Percentiles rank a stretch among this genome's conserved stretches.
Conservation (phyloP, 2,797 vertebrate species). For the Sebastiscus albofasciatus region DNA sequence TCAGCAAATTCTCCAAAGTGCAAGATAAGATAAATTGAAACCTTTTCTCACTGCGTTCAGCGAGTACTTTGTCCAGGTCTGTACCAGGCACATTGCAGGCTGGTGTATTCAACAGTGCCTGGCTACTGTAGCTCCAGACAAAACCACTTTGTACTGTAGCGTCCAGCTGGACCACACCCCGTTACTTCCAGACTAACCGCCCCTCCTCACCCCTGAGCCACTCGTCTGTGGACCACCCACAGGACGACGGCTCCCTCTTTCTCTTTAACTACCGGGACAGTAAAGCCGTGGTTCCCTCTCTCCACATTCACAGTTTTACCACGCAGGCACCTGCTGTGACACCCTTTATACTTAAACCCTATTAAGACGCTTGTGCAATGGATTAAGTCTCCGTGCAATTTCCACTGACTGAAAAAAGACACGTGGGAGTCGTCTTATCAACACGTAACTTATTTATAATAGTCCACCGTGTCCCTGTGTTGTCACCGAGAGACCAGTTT, state of each 20-base stretch:
- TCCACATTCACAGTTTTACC: slow-evolving; percentile 7
- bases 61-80: background rate
- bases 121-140: slow-evolving; percentile 35
- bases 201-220: background rate
- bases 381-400: slow-evolving; percentile 15
- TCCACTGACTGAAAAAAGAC: background rate
- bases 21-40: background rate
- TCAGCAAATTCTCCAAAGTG: background rate
- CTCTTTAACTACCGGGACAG: slow-evolving; percentile 19
- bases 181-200: slow-evolving; percentile 19
- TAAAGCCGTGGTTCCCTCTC: slow-evolving; percentile 22
- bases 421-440: background rate
- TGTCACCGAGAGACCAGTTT: slow-evolving; percentile 11
- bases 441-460: background rate
- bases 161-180: slow-evolving; percentile 40
- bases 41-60: background rate
- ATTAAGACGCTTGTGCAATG: slow-evolving; percentile 21
- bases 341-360: slow-evolving; percentile 29
- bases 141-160: slow-evolving; percentile 31
- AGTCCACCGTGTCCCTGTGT: background rate
- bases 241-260: background rate
- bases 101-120: slow-evolving; percentile 1
- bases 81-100: background rate
- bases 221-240: slow-evolving; percentile 46
- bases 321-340: slow-evolving; percentile 24